Percentiles rank a stretch among this genome's conserved stretches.
phyloP scores from a whole-genome alignment of 1,140 invertebrate genomes.

The Drosophila prosaltans region DNA sequence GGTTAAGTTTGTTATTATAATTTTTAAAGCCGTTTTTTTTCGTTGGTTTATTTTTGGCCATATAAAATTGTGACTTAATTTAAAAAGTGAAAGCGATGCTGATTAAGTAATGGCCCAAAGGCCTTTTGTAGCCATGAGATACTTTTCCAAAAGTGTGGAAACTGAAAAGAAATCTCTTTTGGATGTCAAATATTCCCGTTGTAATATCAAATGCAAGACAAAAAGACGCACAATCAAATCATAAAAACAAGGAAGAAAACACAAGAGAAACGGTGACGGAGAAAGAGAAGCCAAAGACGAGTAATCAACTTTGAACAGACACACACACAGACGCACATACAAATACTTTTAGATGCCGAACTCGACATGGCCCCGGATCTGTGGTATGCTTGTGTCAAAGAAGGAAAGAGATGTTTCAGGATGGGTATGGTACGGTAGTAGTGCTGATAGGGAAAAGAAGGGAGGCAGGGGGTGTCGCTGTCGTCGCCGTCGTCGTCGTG shows the following conservation, averaged over 20 bases:
- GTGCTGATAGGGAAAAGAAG: too few species aligned
- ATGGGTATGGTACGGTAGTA: neutral
- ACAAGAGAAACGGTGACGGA: constrained; percentile 4
- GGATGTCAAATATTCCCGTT: neutral
- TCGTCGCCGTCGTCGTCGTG: constrained; percentile 26
- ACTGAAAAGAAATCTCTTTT: neutral
- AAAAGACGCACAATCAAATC: constrained; percentile 7
- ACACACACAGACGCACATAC: constrained; percentile 9
- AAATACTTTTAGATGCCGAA: constrained; percentile 38
- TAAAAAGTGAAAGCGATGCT: constrained; percentile 72
- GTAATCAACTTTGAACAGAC: constrained; percentile 48
- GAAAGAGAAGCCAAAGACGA: constrained; percentile 29
- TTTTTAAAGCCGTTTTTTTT: constrained; percentile 26
- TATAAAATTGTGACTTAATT: constrained; percentile 76
- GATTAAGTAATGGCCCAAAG: constrained; percentile 51
- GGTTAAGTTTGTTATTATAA: constrained; percentile 56
- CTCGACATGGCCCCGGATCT: constrained; percentile 13
- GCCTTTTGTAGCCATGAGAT: constrained; percentile 3
- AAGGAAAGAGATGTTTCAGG: neutral
- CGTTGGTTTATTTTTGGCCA: constrained; percentile 36
- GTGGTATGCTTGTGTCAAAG: neutral
- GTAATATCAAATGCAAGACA: constrained; percentile 16
- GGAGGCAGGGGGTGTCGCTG: neutral
- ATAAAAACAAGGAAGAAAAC: constrained; percentile 5
- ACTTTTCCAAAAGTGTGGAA: constrained; percentile 19